These are phyloP conservation scores for cat (Felis catus) DNA, from an alignment of 2,113 vertebrate genomes.

Conservation along the genomic window DNA sequence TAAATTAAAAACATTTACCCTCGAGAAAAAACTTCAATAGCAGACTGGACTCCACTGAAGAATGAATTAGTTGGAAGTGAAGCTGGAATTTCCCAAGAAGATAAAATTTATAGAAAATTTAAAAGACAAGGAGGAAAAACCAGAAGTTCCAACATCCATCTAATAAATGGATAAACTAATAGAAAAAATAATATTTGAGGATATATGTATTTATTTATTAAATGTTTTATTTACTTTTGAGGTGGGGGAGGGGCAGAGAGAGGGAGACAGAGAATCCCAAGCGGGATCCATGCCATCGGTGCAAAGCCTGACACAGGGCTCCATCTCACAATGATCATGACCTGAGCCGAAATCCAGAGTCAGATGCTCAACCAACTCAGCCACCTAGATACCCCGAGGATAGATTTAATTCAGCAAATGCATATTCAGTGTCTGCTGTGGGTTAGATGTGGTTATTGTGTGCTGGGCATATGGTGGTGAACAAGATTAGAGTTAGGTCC, in stretches of 20 bases:
- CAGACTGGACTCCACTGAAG: not conserved
- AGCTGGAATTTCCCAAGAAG: not conserved
- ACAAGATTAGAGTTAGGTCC: not conserved
- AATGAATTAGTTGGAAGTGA: not conserved
- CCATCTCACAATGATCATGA: too few relatives aligned
- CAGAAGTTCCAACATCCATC: not conserved
- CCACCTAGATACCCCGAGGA: not conserved
- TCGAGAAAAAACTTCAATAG: not conserved
- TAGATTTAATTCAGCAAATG: not conserved
- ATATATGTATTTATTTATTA: not conserved
- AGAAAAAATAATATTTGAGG: slow-evolving; percentile 22
- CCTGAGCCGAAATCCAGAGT: too few relatives aligned
- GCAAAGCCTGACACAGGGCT: too few relatives aligned
- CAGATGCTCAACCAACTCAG: too few relatives aligned
- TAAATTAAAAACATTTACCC: not conserved
- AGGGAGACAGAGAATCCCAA: too few relatives aligned
- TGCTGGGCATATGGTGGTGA: not conserved
- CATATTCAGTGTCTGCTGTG: not conserved
- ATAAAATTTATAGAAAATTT: not conserved
- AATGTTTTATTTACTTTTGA: too few relatives aligned
- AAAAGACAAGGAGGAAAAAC: not conserved
- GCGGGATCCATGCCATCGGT: too few relatives aligned
- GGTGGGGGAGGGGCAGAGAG: too few relatives aligned
- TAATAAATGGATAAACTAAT: not conserved
- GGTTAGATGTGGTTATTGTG: not conserved